Base-by-base conservation (phyloP, 1,140 invertebrate genomes). In the Akabosia matsudoensis region DNA sequence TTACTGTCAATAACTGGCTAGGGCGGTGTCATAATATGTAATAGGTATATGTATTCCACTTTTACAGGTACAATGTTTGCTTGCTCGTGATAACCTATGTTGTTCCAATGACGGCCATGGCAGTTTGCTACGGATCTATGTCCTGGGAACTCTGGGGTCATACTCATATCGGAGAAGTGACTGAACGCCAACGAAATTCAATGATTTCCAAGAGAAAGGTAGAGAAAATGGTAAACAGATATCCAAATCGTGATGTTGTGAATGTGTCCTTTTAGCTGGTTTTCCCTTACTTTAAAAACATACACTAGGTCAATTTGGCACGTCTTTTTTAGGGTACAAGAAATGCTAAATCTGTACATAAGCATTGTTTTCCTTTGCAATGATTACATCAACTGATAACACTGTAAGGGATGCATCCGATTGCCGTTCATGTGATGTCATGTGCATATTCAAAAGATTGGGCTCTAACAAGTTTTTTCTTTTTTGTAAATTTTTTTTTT, bases 131-230 rank as follows among this genome's bases (percentile, higher is more conserved):
- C 83, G 89, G 90, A 0, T 86, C 91, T 0, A 96, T 97, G 88
- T 93, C 86, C n/a, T 82, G 84, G 51, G 87, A 88, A 72, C 84
- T 91, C 0, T 90, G 90, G 88, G 87, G 93, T 2, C 93, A 92
- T 22, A 87, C 90, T 73, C 92, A 92, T 0, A 97, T 97, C 54
- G 96, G 95, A 0, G 96, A 97, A 84, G 88, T 91, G 28, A 95
- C 93, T 0, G 90, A 93, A 80, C 87, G 92, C 51, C 93, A 96
- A 83, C 87, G 90, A 33, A 92, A 96, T 81, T 90, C 92, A 0
- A 92, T 96, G 82, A 89, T 89, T 82, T 94, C 93, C 0, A 97
- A 97, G 85, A 86, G 92, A 83, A 95, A 95, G 89, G 95, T 97
- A 85, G 87, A 86, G 80, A 82, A 83, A 51, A 37, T 76, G 61